Base-by-base conservation (phyloP, 2,797 vertebrate species). In the Bovichtus variegatus region DNA sequence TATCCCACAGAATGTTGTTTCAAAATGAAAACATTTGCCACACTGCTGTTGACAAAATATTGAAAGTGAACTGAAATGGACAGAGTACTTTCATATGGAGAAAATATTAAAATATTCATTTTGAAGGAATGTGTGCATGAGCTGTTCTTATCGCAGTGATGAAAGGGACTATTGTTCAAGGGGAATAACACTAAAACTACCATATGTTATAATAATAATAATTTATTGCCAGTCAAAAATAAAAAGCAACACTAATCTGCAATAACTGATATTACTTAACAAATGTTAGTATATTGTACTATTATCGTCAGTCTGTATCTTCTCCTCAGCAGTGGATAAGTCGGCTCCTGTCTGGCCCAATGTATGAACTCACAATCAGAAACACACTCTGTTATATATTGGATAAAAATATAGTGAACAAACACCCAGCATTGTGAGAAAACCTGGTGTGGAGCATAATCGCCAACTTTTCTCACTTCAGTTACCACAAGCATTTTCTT, bases 21-120 rank as follows among this genome's bases (percentile, higher is more conserved):
- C 78, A 60, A 54, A 76, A 75, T 69, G 54, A 86, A 80, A 90
- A 76, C 34, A 41, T 55, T 80, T 44, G 51, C 72, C 64, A 62
- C 64, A 62, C 47, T 2, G 29, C 53, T 72, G 70, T 66, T 80
- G 71, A 86, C 83, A 81, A 84, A 61, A 74, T 71, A 49, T 86
- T 74, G 47, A 9, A 82, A 77, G 66, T 77, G 79, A 71, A 41
- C 41, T 51, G 38, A 55, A 44, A 80, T 46, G 41, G 49, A 55
- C 61, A 61, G 47, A 79, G 23, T 12, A 34, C 21, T 64, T 44
- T 44, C 44, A 74, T 51, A 34, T 72, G 82, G 57, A 54, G 51
- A 71, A 80, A 77, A 71, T 63, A 73, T 58, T 3, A 72, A 70
- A 74, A 40, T 13, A 21, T 76, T 74, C 9, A 60, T 82, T 81